phyloP scores from a whole-genome alignment of 1,140 invertebrate species.

The Drosophila ambigua region DNA sequence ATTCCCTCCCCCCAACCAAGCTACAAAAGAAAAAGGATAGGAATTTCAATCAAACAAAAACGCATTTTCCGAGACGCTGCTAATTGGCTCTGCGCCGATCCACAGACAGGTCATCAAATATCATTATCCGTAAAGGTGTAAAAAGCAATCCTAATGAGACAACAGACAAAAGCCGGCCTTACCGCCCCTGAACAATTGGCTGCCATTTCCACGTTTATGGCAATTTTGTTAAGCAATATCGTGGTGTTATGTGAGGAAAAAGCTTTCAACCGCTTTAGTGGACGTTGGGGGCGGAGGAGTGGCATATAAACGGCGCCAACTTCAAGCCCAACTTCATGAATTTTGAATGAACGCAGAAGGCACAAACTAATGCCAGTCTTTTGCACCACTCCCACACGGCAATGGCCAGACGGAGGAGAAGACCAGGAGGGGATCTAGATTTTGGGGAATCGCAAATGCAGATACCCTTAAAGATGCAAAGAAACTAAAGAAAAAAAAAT shows the following conservation, averaged over 20 bases:
- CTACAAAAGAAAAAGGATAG: slow-evolving; percentile 20
- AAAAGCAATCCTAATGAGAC: slow-evolving; percentile 44
- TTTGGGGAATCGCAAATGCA: no score
- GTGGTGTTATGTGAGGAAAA: slow-evolving; percentile 37
- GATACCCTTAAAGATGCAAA: not conserved
- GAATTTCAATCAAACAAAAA: slow-evolving; percentile 22
- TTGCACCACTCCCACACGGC: slow-evolving; percentile 3
- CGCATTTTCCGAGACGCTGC: slow-evolving; percentile 13
- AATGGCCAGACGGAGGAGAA: not conserved
- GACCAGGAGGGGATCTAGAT: no score
- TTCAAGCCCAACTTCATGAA: slow-evolving; percentile 72
- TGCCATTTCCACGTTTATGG: slow-evolving; percentile 44
- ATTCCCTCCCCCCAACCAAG: not conserved
- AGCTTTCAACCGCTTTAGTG: slow-evolving; percentile 56
- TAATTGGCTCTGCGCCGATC: slow-evolving; percentile 41
- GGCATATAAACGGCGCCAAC: slow-evolving; percentile 72
- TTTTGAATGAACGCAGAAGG: slow-evolving; percentile 74
- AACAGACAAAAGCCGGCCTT: slow-evolving; percentile 23
- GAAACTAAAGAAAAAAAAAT: not conserved
- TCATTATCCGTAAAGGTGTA: slow-evolving; percentile 56
- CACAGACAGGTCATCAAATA: slow-evolving; percentile 50
- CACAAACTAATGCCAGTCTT: slow-evolving; percentile 54
- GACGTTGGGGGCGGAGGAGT: slow-evolving; percentile 34
- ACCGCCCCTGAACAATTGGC: slow-evolving; percentile 32
- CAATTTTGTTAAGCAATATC: slow-evolving; percentile 60